These are phyloP conservation scores for Gryllus bimaculatus DNA, from an alignment of 1,140 invertebrate species.

Conservation along the genomic window DNA sequence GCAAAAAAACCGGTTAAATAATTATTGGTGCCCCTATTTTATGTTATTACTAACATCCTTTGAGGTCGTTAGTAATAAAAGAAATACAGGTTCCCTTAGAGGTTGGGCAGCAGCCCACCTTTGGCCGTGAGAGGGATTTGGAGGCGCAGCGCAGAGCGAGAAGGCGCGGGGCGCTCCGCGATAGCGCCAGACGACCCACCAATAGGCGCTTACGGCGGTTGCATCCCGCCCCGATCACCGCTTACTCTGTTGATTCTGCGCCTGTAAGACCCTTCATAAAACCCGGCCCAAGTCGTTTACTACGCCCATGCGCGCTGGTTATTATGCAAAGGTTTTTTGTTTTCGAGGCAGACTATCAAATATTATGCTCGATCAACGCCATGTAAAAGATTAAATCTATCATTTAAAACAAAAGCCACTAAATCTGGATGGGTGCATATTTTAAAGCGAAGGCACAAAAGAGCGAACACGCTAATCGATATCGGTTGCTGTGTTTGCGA, in stretches of 20 bases:
- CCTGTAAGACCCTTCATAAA: not conserved
- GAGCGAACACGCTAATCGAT: not conserved
- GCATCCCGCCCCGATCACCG: not conserved
- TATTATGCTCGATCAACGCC: constrained; percentile 3
- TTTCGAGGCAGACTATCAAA: not conserved
- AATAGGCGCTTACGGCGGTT: not conserved
- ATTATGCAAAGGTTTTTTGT: constrained; percentile 5
- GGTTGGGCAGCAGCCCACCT: too few relatives aligned
- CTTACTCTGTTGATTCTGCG: not conserved
- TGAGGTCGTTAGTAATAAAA: too few relatives aligned
- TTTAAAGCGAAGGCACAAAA: not conserved
- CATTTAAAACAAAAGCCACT: constrained; percentile 5
- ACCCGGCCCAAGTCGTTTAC: not conserved
- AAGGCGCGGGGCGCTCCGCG: too few relatives aligned
- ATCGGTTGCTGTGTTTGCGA: not conserved
- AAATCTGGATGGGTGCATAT: constrained; percentile 1
- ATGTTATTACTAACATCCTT: too few relatives aligned
- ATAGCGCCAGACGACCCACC: not conserved
- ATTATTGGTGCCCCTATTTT: too few relatives aligned
- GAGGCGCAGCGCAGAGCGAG: not conserved
- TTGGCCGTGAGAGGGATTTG: not conserved
- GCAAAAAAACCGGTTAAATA: too few relatives aligned
- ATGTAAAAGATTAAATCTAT: constrained; percentile 1
- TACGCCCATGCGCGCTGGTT: not conserved
- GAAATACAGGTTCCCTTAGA: too few relatives aligned